A percentile compares a stretch with the other conserved stretches of the same genome.
These are phyloP conservation scores for Saccostrea echinata DNA, from an alignment of 1,140 invertebrate genomes.

Conservation along the genomic window DNA sequence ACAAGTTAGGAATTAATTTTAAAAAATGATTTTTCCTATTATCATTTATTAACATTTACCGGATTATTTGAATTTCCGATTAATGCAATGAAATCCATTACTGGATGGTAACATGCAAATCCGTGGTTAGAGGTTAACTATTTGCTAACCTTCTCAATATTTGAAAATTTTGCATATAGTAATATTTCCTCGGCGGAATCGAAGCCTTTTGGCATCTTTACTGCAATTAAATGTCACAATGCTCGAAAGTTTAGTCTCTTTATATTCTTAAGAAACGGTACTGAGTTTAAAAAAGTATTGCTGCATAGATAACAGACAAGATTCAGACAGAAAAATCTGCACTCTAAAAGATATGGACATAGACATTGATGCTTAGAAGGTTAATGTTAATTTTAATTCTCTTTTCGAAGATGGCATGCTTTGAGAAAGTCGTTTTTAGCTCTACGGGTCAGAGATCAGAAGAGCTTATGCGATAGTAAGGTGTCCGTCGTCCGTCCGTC, in stretches of 20 bases:
- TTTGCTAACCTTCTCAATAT: not conserved
- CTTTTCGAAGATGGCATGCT: too few relatives aligned
- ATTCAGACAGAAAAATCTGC: not conserved
- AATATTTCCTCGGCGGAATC: not conserved
- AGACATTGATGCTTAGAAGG: not conserved
- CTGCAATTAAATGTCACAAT: not conserved
- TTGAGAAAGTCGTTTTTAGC: not conserved
- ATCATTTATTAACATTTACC: constrained; percentile 5
- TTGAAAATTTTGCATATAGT: not conserved
- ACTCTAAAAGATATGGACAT: not conserved
- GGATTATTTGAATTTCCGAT: not conserved
- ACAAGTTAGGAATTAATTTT: not conserved
- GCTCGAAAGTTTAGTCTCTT: not conserved
- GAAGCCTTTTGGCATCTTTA: not conserved
- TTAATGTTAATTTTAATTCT: not conserved
- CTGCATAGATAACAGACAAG: not conserved
- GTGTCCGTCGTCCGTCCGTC: too few relatives aligned
- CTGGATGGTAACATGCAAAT: not conserved
- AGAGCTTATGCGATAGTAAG: too few relatives aligned
- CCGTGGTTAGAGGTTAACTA: not conserved
- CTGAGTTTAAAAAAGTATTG: not conserved
- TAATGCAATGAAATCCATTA: not conserved
- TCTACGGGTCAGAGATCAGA: too few relatives aligned
- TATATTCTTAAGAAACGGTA: not conserved
- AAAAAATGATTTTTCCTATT: not conserved